Base-by-base conservation (phyloP, 2,797 vertebrate genomes). In the Natrix natrix region DNA sequence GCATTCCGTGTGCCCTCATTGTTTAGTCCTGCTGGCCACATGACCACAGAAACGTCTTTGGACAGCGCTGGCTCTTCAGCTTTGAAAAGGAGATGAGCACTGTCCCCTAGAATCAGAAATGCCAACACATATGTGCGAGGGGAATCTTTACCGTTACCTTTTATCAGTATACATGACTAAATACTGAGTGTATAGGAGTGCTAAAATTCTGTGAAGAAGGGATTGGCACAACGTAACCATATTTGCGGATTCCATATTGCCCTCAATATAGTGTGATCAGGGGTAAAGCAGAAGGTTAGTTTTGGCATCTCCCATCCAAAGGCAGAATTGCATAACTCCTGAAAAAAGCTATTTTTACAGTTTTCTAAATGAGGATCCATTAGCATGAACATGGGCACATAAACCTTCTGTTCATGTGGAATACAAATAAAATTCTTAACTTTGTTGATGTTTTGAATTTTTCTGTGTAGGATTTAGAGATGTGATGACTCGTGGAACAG, bases 381-480 rank as follows among this genome's bases (percentile, higher is more conserved):
- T 10, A 48, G 37, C 37, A 24, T 24, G 37, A 83, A 22, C 37
- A 43, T 22, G 37, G 20, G 74, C n/a, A 74, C 4, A 1, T 78
- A 43, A 74, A 78, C 10, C 37, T 48, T 83, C 74, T 83, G 22
- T 48, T 48, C 37, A 5, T 10, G 69, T 43, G 32, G 20, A 78
- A 78, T 43, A 83, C 37, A 22, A 74, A 74, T 74, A 37, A 1
- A 74, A 37, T 48, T 83, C 37, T 24, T 48, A 48, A 83, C 37
- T 83, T 48, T 13, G 1, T 52, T 43, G 8, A 87, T 1, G 8
- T 90, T 92, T 87, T 92, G 94, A 11, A 2, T 83, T 93, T 95
- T 91, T 93, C 63, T 61, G 83, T 94, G 93, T 69, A 99, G 99
- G 97, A 5, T 98, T 98, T 92, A 95, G 95, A 59, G 99, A 99